Evolutionary conservation across 2,797 vertebrate genomes (phyloP), one percentile per base, ranked within the genome.

Genomic region (Tiaroga cobitis): DNA sequence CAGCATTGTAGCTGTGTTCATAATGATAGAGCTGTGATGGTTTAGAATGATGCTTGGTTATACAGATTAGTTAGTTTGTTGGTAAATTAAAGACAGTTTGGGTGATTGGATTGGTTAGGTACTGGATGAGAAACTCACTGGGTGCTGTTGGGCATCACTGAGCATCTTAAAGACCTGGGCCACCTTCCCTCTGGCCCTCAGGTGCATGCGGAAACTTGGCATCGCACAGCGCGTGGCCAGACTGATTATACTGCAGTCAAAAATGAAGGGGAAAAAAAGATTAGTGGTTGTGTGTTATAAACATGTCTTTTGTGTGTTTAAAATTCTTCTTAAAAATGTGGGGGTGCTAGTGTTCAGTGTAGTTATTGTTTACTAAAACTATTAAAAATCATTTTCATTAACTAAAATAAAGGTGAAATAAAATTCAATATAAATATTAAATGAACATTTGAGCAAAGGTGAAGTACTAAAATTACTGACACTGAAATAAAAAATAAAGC

Each of bases 201-300:
- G 96, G 86, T 99, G 98, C 98, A 99, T 99, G 89, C 98, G 96
- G 94, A 99, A 99, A 93, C 98, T 96, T 87, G 98, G 98, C 98
- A 99, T 98, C 93, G 98, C 98, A 82, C 98, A 99, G 91, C 98
- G 97, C 0, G 97, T 96, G 72, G 98, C 98, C 96, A 99, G 92
- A 94, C 97, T 98, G 93, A 99, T 99, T 92, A 99, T 96, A 96
- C 98, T 99, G 89, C 0, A 88, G 90, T n/a, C 59, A 87, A 77
- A 77, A 0, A 89, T 0, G 15, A 2, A 21, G 1, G 21, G 29
- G 24, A 18, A 49, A 79, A 63, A 32, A 10, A 8, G 1, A 82
- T 41, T 29, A 26, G 16, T 67, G 18, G 26, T 79, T 70, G 2
- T 5, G 11, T 39, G 34, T 39, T 37, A 56, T 24, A 54, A 49